These are phyloP conservation scores for Glossosoma conforme DNA, from an alignment of 1,140 invertebrate species.

Conservation along the genomic window DNA sequence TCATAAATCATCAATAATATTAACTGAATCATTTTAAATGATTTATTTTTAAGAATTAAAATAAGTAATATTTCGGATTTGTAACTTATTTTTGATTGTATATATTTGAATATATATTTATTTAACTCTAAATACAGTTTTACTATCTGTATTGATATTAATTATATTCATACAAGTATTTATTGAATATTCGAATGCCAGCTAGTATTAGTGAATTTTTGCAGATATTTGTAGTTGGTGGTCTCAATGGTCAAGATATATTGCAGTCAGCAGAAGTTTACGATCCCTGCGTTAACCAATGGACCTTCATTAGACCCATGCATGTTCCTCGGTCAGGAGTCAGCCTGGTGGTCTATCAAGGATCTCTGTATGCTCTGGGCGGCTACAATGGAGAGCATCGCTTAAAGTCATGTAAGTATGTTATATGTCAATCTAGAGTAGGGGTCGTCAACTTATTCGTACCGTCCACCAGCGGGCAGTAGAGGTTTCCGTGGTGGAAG, in stretches of 20 bases:
- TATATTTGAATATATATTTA: neutral
- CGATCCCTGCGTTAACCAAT: slow-evolving; percentile 76
- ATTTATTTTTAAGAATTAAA: too few species aligned
- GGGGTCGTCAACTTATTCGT: too few species aligned
- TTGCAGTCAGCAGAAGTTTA: slow-evolving; percentile 81
- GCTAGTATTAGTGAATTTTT: neutral
- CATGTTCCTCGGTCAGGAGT: slow-evolving; percentile 71
- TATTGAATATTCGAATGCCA: neutral
- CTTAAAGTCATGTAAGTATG: slow-evolving; percentile 64
- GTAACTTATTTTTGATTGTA: neutral
- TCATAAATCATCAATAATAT: too few species aligned
- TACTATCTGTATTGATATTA: neutral
- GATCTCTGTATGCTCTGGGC: slow-evolving; percentile 48
- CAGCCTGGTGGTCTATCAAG: slow-evolving; percentile 59
- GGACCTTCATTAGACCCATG: slow-evolving; percentile 81
- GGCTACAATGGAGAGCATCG: slow-evolving; percentile 72
- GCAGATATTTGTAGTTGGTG: slow-evolving; percentile 72
- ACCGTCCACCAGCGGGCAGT: too few species aligned
- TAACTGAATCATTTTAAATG: too few species aligned
- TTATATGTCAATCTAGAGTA: too few species aligned
- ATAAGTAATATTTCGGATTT: too few species aligned
- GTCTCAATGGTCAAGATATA: slow-evolving; percentile 86
- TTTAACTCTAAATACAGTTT: neutral
- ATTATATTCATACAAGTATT: neutral
- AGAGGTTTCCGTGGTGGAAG: too few species aligned